Percentiles rank a stretch among this genome's conserved stretches.
These are phyloP conservation scores for Mionectes olivaceus DNA, from an alignment of 2,797 vertebrate genomes.

Conservation along the genomic window DNA sequence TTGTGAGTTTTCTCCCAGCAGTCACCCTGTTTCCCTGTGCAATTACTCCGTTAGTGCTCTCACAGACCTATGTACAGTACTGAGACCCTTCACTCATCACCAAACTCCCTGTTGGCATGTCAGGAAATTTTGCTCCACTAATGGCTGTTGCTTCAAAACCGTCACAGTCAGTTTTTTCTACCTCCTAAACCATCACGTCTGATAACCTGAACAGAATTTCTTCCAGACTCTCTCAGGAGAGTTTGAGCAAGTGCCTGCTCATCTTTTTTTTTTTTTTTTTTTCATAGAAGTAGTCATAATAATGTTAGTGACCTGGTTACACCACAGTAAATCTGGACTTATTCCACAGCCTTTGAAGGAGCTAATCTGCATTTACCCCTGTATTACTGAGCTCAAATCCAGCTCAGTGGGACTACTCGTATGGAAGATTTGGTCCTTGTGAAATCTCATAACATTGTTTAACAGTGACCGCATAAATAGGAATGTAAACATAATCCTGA, in stretches of 20 bases:
- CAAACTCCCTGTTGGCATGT: neutral
- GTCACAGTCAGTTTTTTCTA: neutral
- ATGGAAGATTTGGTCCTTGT: slow-evolving; percentile 18
- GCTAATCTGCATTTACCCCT: slow-evolving; percentile 29
- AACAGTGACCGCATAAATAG: slow-evolving; percentile 30
- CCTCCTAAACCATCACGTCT: neutral
- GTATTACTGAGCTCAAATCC: slow-evolving; percentile 14
- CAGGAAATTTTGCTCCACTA: neutral
- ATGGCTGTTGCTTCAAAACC: neutral
- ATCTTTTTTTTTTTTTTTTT: neutral
- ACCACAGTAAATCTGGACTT: neutral
- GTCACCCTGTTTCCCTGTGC: neutral
- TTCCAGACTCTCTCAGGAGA: neutral
- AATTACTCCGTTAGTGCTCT: neutral
- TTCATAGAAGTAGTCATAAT: neutral
- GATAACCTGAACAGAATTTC: neutral
- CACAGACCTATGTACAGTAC: neutral
- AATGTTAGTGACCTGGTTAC: neutral
- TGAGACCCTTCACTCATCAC: neutral
- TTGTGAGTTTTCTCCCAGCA: neutral
- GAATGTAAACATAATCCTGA: slow-evolving; percentile 21
- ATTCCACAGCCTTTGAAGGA: slow-evolving; percentile 24
- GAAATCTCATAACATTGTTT: slow-evolving; percentile 36
- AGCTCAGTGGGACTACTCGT: slow-evolving; percentile 3
- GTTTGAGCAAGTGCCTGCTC: neutral